Conservation (phyloP, 2,113 vertebrate genomes). For the Sarotherodon lohbergeri region DNA sequence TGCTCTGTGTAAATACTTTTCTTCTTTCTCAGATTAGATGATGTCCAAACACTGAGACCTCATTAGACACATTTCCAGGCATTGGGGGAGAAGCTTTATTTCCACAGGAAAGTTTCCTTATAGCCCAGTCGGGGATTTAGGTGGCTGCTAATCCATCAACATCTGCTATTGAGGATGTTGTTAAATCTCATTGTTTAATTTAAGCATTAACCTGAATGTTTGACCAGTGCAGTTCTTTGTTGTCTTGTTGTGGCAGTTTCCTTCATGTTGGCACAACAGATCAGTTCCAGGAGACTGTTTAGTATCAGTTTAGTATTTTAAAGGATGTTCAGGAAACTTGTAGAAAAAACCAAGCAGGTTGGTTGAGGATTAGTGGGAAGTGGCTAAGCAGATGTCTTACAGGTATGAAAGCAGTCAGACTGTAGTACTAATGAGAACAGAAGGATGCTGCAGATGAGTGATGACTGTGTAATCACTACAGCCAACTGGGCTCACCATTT, state of each 20-base stretch:
- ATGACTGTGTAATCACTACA: neutral
- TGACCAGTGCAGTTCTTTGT: neutral
- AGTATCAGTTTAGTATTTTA: neutral
- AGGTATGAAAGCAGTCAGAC: neutral
- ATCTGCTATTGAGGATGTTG: neutral
- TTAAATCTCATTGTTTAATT: neutral
- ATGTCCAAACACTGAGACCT: accelerated
- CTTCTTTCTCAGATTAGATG: neutral
- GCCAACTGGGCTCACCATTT: neutral
- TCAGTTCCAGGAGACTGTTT: neutral
- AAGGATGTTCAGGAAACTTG: neutral
- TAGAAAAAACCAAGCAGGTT: neutral
- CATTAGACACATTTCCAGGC: neutral
- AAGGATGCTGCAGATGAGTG: neutral
- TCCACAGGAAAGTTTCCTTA: neutral
- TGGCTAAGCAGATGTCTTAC: neutral
- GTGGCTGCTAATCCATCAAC: neutral
- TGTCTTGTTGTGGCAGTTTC: neutral
- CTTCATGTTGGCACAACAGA: neutral
- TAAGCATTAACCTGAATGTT: neutral
- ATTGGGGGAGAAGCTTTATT: neutral
- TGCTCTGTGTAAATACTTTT: neutral
- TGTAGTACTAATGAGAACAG: neutral
- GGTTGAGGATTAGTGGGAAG: neutral
- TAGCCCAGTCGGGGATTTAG: neutral